Evolutionary conservation across 2,797 vertebrate genomes (phyloP).

Genomic region (Numenius phaeopus): DNA sequence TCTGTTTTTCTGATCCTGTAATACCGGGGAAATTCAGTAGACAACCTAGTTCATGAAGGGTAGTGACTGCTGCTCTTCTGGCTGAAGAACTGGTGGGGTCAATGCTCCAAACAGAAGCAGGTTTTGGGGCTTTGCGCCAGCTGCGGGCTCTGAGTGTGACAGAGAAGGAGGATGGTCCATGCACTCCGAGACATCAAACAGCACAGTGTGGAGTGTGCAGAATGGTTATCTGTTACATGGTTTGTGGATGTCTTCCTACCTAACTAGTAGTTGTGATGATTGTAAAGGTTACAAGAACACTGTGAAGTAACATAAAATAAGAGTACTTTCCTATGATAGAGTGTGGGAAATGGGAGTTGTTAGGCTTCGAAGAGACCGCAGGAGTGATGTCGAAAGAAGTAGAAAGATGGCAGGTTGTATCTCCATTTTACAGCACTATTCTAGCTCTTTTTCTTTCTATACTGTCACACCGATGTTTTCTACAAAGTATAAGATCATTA

Average conservation of each 20-base stretch:
- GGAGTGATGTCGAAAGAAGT: background rate
- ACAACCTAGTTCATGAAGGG: accelerated
- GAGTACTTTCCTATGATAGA: background rate
- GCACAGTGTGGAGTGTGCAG: background rate
- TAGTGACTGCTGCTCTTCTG: background rate
- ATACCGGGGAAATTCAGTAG: background rate
- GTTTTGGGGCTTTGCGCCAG: background rate
- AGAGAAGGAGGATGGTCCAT: background rate
- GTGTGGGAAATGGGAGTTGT: background rate
- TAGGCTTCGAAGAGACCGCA: background rate
- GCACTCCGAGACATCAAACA: accelerated
- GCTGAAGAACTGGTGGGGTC: background rate
- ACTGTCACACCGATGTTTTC: background rate
- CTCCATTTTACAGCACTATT: background rate
- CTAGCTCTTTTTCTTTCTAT: background rate
- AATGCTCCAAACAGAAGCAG: background rate
- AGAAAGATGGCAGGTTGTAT: background rate
- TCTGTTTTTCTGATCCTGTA: background rate
- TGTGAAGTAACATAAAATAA: background rate
- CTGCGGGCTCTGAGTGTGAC: accelerated
- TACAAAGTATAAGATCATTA: background rate
- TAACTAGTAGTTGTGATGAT: background rate
- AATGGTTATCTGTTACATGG: accelerated
- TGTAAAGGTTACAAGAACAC: background rate
- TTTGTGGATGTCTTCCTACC: background rate